Conservation (phyloP, 2,113 vertebrate species). For the Cygnus atratus region DNA sequence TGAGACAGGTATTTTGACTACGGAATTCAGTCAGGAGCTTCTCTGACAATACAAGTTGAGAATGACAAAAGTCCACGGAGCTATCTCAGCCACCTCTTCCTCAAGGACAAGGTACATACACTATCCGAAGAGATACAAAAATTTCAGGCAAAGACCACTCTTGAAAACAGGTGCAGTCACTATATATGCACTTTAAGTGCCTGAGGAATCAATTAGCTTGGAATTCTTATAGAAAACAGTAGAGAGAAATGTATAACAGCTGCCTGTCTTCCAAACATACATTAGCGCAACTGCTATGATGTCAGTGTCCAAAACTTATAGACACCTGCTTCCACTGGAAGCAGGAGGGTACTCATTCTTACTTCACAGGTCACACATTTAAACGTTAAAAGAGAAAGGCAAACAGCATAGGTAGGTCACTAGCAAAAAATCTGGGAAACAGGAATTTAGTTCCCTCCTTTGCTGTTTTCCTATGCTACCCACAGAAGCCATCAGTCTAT, state of each 20-base stretch:
- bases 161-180: background rate
- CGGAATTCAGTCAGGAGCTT: background rate
- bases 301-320: background rate
- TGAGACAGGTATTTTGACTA: background rate
- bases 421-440: background rate
- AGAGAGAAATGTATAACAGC: background rate
- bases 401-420: background rate
- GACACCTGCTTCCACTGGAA: background rate
- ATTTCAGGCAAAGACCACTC: background rate
- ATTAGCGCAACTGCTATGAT: background rate
- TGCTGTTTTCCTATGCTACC: background rate
- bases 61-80: background rate
- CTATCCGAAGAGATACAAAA: background rate
- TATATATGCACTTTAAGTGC: background rate
- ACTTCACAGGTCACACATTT: background rate
- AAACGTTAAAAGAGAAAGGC: background rate
- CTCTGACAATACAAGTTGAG: background rate
- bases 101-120: background rate
- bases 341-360: background rate
- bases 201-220: background rate
- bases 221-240: background rate
- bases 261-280: background rate
- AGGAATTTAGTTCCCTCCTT: background rate
- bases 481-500: background rate
- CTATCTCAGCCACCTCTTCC: background rate